Evolutionary conservation across 2,888 invertebrate species (phyloP).

Genomic region (Cheilosia pagana): DNA sequence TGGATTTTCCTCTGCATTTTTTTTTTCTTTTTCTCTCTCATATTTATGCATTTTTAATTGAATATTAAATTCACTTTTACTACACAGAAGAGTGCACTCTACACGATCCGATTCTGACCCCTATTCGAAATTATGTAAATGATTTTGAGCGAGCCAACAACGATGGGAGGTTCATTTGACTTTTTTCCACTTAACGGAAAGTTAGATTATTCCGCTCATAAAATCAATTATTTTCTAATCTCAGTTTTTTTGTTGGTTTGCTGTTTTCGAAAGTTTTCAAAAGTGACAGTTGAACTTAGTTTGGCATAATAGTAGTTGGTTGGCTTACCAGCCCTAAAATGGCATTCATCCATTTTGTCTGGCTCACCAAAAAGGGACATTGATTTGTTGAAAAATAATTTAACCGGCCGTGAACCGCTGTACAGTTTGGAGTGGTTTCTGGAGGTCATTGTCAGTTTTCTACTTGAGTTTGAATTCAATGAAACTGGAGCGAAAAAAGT

Average conservation of each 20-base stretch:
- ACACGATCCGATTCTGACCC: not conserved
- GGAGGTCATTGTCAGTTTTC: no score
- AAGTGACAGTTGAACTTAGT: constrained; percentile 11
- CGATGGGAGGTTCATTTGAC: constrained; percentile 5
- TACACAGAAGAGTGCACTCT: not conserved
- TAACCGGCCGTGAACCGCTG: no score
- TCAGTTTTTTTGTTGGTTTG: constrained; percentile 8
- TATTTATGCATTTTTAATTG: constrained; percentile 58
- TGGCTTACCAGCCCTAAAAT: not conserved
- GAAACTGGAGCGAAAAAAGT: no score
- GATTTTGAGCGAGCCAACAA: not conserved
- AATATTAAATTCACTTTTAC: constrained; percentile 42
- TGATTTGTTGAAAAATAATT: not conserved
- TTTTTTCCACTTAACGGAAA: not conserved
- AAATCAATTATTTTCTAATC: constrained; percentile 43
- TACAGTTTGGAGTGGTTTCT: no score
- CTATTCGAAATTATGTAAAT: constrained; percentile 28
- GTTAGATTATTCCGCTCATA: constrained; percentile 19
- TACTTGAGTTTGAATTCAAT: not conserved
- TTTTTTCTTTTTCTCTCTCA: not conserved
- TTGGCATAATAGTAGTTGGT: not conserved
- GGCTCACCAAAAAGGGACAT: not conserved
- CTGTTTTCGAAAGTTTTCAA: constrained; percentile 8
- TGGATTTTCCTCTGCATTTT: constrained; percentile 3
- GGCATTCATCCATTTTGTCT: not conserved